phyloP scores from a whole-genome alignment of 2,888 invertebrate genomes.

The Nysson spinosus region DNA sequence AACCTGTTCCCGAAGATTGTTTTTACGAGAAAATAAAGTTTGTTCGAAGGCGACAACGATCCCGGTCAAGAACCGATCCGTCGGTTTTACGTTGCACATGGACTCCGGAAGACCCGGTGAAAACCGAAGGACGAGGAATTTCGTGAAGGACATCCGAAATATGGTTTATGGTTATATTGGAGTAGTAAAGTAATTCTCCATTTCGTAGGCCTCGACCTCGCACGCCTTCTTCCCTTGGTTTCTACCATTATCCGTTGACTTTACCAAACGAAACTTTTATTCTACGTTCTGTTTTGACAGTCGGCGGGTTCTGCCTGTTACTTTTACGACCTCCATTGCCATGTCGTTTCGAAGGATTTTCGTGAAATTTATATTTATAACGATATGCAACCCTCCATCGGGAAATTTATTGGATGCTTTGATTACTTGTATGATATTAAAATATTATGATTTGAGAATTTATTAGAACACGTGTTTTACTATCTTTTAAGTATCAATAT shows the following conservation, averaged over 20 bases:
- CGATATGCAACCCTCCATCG: neutral
- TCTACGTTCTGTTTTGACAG: slow-evolving; percentile 71
- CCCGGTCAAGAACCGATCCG: neutral
- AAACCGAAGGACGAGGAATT: slow-evolving; percentile 43
- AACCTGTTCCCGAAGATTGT: no score
- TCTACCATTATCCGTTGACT: slow-evolving; percentile 50
- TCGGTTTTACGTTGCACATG: slow-evolving; percentile 1
- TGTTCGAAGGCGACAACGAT: no score
- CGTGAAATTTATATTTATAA: slow-evolving; percentile 6
- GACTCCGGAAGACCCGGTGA: neutral
- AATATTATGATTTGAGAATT: no score
- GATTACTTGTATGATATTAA: no score
- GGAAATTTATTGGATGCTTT: no score
- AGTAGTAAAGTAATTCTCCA: slow-evolving; percentile 66
- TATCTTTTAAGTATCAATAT: no score
- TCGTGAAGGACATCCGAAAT: slow-evolving; percentile 46
- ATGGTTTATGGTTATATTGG: slow-evolving; percentile 69
- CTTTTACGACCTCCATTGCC: slow-evolving; percentile 61
- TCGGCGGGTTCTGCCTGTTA: slow-evolving; percentile 73
- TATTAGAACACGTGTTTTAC: no score
- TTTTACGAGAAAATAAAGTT: no score
- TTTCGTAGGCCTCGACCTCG: slow-evolving; percentile 34
- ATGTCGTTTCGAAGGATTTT: neutral
- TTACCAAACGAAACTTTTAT: slow-evolving; percentile 53
- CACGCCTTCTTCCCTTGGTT: slow-evolving; percentile 8